A percentile compares a stretch with the other conserved stretches of the same genome.
phyloP scores from a whole-genome alignment of 1,140 invertebrate genomes.

The Pollicipes pollicipes region DNA sequence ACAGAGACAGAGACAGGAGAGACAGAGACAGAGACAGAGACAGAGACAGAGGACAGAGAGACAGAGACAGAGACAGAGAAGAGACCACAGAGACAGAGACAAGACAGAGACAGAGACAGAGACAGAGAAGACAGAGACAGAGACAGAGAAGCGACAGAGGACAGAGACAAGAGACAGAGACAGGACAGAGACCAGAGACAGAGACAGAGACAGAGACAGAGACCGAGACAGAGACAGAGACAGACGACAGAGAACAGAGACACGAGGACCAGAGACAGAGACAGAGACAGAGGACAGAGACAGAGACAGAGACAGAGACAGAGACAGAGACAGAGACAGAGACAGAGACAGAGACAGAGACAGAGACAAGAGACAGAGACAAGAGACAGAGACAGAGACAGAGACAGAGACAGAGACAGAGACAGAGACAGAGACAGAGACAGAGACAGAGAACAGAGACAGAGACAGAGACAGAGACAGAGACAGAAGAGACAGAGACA shows the following conservation, averaged over 20 bases:
- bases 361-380: not conserved
- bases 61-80: conserved; percentile 6
- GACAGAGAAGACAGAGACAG: too few relatives aligned
- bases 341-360: not conserved
- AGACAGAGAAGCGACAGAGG: too few relatives aligned
- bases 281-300: too few relatives aligned
- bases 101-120: conserved; percentile 8
- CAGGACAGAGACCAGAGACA: too few relatives aligned
- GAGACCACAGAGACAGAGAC: conserved; percentile 3
- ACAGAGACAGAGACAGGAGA: not conserved
- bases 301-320: too few relatives aligned
- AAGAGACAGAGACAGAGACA: conserved; percentile 7
- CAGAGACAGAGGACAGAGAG: not conserved
- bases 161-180: too few relatives aligned
- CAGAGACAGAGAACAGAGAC: conserved; percentile 4
- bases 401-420: conserved; percentile 5
- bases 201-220: too few relatives aligned
- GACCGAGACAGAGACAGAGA: too few relatives aligned
- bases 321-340: conserved; percentile 3
- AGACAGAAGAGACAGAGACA: conserved; percentile 6
- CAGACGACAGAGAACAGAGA: too few relatives aligned
- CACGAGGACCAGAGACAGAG: too few relatives aligned
- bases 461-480: conserved; percentile 8
- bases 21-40: too few relatives aligned
- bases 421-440: conserved; percentile 6